Conservation (phyloP, 2,888 invertebrate genomes). For the Agrotis clavis region DNA sequence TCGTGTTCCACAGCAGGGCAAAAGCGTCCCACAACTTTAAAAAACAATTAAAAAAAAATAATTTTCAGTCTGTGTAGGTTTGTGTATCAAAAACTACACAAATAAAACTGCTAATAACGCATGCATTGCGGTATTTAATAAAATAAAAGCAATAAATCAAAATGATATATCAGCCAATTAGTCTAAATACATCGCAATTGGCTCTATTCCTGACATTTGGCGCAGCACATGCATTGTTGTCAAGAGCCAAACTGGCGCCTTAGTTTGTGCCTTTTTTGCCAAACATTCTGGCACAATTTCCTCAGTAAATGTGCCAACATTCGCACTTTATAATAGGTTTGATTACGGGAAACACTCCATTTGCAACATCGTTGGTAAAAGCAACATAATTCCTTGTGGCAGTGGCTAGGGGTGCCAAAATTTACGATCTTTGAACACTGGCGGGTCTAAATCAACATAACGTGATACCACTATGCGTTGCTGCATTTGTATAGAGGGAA, state of each 20-base stretch:
- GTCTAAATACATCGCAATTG: slow-evolving; percentile 34
- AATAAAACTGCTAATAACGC: not conserved
- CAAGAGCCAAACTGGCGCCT: slow-evolving; percentile 27
- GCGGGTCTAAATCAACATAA: not conserved
- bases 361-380: slow-evolving; percentile 12
- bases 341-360: slow-evolving; percentile 22
- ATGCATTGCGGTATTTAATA: not conserved
- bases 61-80: too few relatives aligned
- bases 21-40: too few relatives aligned
- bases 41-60: too few relatives aligned
- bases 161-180: slow-evolving; percentile 32
- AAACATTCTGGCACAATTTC: slow-evolving; percentile 49
- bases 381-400: slow-evolving; percentile 18
- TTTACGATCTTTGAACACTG: not conserved
- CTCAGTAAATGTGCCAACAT: slow-evolving; percentile 35
- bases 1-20: too few relatives aligned
- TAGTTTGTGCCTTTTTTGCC: slow-evolving; percentile 27
- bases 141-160: slow-evolving; percentile 4
- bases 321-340: slow-evolving; percentile 34
- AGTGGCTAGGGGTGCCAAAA: slow-evolving; percentile 7
- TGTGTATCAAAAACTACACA: not conserved
- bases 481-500: slow-evolving; percentile 7
- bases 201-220: slow-evolving; percentile 42
- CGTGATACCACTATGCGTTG: not conserved
- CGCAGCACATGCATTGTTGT: slow-evolving; percentile 30